These are phyloP conservation scores for Jordanella pulchra DNA, from an alignment of 2,797 vertebrate genomes.

Conservation along the genomic window DNA sequence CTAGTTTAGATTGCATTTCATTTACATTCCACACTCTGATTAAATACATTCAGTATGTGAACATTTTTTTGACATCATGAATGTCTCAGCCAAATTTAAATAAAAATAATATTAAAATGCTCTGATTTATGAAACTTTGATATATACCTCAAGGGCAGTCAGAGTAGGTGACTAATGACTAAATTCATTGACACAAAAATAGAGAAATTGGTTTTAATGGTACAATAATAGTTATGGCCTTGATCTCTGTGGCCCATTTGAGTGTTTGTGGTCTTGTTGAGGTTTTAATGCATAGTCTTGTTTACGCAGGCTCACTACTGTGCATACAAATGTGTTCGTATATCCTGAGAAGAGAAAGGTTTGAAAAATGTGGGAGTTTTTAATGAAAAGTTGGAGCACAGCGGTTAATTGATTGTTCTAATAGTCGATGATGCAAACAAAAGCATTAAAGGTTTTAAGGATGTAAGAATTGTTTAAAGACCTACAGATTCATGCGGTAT, in stretches of 20 bases:
- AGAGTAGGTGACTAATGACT: neutral
- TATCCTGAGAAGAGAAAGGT: slow-evolving; percentile 25
- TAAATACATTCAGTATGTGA: no score
- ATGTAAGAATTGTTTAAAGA: slow-evolving; percentile 35
- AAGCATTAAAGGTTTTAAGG: slow-evolving; percentile 32
- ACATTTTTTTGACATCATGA: no score
- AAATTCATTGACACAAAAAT: neutral
- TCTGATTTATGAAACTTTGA: neutral
- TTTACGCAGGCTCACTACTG: slow-evolving; percentile 36
- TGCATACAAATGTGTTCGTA: slow-evolving; percentile 46
- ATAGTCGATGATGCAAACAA: slow-evolving; percentile 2
- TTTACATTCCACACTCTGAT: no score
- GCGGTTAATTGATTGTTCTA: slow-evolving; percentile 60
- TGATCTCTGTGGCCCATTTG: neutral
- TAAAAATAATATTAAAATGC: neutral
- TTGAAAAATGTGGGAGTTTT: slow-evolving; percentile 46
- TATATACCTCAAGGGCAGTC: neutral
- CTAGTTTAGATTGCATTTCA: no score
- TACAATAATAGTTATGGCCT: slow-evolving; percentile 10
- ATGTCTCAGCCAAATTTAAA: neutral
- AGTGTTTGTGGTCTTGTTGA: neutral
- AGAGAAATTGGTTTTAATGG: neutral
- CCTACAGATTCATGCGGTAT: slow-evolving; percentile 3
- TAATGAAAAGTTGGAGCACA: slow-evolving; percentile 63
- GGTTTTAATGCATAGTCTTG: slow-evolving; percentile 37